Base-by-base conservation (phyloP, 2,797 vertebrate genomes). In the Diplodus puntazzo region DNA sequence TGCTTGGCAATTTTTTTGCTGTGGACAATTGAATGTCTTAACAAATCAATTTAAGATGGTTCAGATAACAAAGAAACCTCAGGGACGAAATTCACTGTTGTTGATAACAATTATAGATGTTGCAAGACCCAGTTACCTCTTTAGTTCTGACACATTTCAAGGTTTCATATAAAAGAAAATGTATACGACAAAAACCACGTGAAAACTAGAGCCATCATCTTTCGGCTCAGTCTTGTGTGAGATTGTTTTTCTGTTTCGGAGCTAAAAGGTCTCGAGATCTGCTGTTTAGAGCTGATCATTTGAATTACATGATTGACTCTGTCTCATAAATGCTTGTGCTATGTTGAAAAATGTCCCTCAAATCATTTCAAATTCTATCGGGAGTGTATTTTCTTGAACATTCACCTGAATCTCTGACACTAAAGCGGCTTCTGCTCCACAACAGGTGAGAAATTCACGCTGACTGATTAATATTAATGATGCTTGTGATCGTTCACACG, bases 241-340 rank as follows among this genome's bases (percentile, higher is more conserved):
- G 34, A 34, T 9, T 27, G 34, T 34, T 34, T 34, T 34, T 34
- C 30, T 34, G 30, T 34, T 34, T 34, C 30, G 6, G 42, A 75
- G 64, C 21, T 23, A 12, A 54, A 72, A 61, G n/a, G 16, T 39
- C 49, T 73, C 13, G 43, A 69, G 57, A 21, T 74, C 62, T 16
- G 27, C 42, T 65, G 42, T 71, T 64, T 14, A 5, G 43, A 61
- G 48, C 48, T 69, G 34, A 80, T 79, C 73, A 34, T 75, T 79
- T 70, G 14, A 70, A 62, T 60, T 60, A 62, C 54, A 13, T 61
- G 12, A 84, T 65, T 71, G 69, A 70, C 69, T 86, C 62, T 66
- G 50, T 61, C 54, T 75, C 68, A 25, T 63, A 72, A 54, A 70
- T 42, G 17, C 23, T 27, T 17, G 62, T 43, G 8, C 46, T 58